Base-by-base conservation (phyloP, 2,888 invertebrate species). In the Habrosyne pyritoides region DNA sequence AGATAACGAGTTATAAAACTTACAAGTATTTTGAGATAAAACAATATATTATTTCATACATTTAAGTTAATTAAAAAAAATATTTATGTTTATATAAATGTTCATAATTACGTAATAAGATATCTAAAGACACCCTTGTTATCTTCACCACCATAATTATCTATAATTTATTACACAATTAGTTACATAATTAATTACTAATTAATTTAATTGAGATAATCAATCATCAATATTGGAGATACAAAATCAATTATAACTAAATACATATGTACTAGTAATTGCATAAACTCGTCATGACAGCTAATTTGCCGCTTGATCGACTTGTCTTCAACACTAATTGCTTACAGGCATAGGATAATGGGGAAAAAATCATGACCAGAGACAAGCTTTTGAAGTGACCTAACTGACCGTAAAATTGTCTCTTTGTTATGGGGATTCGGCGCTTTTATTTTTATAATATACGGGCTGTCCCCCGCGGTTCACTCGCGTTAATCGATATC, bases 311-410 rank as follows among this genome's bases (percentile, higher is more conserved):
- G 81, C 81, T 77, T 83, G 79, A 78, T 75, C 66, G 75, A 71
- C 70, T 80, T 81, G 83, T 83, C 83, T 66, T 71, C 60, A 67
- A 60, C 83, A 83, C 76, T 86, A 86, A 86, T 85, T 83, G 83
- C 81, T 77, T 56, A 53, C 56, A 69, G 77, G 75, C 69, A 65
- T 58, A 67, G 61, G 64, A 66, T 63, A 68, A 61, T 68, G 69
- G 66, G 71, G 70, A 79, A 84, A 75, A 77, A 75, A 66, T 53
- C 53, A 21, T 10, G 21, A n/a, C 59, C 64, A 66, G 59, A 59
- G 55, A 68, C 63, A 64, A 57, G 62, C 60, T 63, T 69, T 75
- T 73, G 69, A 81, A 74, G 70, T 64, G 56, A 61, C 4, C 47
- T 73, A 78, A 54, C 68, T 71, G 74, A 75, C 76, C 74, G 84